phyloP scores from a whole-genome alignment of 2,797 vertebrate species.

The Gila robusta region DNA sequence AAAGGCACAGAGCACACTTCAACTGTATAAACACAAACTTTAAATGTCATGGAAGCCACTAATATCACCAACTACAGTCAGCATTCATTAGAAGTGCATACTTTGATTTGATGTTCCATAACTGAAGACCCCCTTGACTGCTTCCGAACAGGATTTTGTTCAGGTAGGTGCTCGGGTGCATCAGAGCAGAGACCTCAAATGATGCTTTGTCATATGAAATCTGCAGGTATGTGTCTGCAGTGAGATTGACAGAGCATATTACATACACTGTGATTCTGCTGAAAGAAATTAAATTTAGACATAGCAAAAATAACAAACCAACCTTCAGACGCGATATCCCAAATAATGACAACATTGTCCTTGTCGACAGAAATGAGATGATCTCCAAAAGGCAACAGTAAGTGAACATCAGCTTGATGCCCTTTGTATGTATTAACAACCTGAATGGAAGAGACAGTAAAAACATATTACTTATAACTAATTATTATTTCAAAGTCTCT shows the following conservation, averaged over 20 bases:
- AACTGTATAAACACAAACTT: neutral
- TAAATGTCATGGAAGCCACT: neutral
- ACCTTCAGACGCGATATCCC: constrained; percentile 90
- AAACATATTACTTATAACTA: neutral
- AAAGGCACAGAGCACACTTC: neutral
- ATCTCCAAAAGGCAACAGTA: constrained; percentile 93
- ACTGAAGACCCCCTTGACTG: constrained; percentile 90
- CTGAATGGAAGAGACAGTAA: constrained; percentile 71
- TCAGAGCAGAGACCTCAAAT: constrained; percentile 88
- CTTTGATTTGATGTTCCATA: constrained; percentile 97
- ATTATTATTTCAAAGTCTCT: neutral
- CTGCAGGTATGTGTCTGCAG: constrained; percentile 88
- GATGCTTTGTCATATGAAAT: constrained; percentile 86
- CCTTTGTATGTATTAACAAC: constrained; percentile 89
- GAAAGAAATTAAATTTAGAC: neutral
- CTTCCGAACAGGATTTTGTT: constrained; percentile 97
- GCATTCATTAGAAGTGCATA: constrained; percentile 68
- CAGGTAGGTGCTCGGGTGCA: constrained; percentile 95
- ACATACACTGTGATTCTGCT: neutral
- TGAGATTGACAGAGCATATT: neutral
- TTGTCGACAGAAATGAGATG: constrained; percentile 91
- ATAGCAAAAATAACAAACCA: neutral
- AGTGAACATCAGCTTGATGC: constrained; percentile 86
- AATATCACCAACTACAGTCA: neutral
- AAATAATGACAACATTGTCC: constrained; percentile 87